Percentiles rank a stretch among this genome's conserved stretches.
phyloP scores from a whole-genome alignment of 92 coral and sea anemone genomes.

The Plumapathes pennacea region DNA sequence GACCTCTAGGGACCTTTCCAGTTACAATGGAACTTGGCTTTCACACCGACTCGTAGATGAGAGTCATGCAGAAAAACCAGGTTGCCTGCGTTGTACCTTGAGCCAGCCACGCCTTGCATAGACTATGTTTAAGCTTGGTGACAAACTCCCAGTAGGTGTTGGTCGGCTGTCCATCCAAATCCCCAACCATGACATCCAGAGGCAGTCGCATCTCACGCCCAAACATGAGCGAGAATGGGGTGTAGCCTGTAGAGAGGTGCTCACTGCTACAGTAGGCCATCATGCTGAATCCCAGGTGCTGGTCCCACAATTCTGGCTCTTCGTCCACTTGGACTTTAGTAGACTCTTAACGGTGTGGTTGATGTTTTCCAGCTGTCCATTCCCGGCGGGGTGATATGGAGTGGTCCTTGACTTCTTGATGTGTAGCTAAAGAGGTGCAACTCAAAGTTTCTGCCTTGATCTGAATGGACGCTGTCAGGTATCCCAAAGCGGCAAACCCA shows the following conservation, averaged over 20 bases:
- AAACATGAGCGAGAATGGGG: constrained; percentile 41
- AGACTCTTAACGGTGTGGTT: constrained; percentile 22
- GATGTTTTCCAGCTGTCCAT: constrained; percentile 51
- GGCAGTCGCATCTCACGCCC: constrained; percentile 48
- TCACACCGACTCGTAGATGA: too few relatives aligned
- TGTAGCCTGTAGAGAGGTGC: constrained; percentile 31
- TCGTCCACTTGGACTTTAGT: constrained; percentile 19
- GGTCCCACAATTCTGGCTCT: constrained; percentile 24
- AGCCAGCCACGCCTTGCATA: constrained; percentile 23
- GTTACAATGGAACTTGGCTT: too few relatives aligned
- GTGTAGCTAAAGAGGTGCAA: constrained; percentile 25
- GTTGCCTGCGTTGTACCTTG: constrained; percentile 6
- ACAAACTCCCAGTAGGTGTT: constrained; percentile 27
- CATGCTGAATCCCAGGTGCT: constrained; percentile 32
- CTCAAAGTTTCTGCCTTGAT: constrained; percentile 60
- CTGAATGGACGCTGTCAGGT: constrained; percentile 43
- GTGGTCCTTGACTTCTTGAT: constrained; percentile 44
- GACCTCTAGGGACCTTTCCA: too few relatives aligned
- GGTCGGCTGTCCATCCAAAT: background rate
- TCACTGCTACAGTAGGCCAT: constrained; percentile 48
- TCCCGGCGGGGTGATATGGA: constrained; percentile 33
- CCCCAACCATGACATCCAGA: constrained; percentile 49
- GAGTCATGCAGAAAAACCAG: background rate
- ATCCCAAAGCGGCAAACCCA: constrained; percentile 49
- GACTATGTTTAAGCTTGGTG: constrained; percentile 2